These are phyloP conservation scores for Andrena dorsata DNA, from an alignment of 2,888 invertebrate species.

Conservation along the genomic window DNA sequence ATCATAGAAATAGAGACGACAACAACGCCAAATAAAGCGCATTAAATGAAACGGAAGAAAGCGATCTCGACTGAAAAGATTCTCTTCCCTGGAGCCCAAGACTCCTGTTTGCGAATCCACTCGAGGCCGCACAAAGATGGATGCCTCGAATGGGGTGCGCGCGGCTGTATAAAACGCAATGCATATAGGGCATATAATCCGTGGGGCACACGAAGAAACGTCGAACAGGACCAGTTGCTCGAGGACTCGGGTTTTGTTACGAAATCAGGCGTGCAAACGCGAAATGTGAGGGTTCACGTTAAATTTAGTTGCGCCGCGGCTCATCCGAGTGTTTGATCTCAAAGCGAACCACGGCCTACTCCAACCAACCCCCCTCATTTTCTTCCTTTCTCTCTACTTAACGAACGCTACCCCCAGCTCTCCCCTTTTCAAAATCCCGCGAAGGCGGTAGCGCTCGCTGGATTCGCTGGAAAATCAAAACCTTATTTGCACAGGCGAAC, in stretches of 20 bases:
- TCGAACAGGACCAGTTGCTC: constrained; percentile 13
- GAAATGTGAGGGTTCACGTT: constrained; percentile 61
- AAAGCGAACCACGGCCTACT: constrained; percentile 40
- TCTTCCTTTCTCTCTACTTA: constrained; percentile 5
- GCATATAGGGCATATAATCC: not conserved
- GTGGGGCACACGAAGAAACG: not conserved
- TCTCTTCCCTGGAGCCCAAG: not conserved
- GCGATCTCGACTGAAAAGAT: constrained; percentile 3
- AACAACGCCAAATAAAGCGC: not conserved
- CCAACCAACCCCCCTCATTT: not conserved
- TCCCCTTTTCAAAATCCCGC: not conserved
- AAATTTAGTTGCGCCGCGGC: constrained; percentile 54
- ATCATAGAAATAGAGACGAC: not conserved
- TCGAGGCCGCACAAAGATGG: not conserved
- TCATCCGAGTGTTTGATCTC: constrained; percentile 48
- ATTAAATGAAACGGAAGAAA: not conserved
- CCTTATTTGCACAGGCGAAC: not conserved
- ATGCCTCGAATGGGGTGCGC: not conserved
- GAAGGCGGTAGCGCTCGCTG: not conserved
- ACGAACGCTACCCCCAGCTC: constrained; percentile 8
- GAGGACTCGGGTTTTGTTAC: constrained; percentile 36
- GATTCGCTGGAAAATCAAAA: not conserved
- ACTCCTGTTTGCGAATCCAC: constrained; percentile 4
- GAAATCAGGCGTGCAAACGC: constrained; percentile 47
- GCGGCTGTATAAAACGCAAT: not conserved